phyloP scores from a whole-genome alignment of 23 tunicate species.

The Halocynthia roretzi region DNA sequence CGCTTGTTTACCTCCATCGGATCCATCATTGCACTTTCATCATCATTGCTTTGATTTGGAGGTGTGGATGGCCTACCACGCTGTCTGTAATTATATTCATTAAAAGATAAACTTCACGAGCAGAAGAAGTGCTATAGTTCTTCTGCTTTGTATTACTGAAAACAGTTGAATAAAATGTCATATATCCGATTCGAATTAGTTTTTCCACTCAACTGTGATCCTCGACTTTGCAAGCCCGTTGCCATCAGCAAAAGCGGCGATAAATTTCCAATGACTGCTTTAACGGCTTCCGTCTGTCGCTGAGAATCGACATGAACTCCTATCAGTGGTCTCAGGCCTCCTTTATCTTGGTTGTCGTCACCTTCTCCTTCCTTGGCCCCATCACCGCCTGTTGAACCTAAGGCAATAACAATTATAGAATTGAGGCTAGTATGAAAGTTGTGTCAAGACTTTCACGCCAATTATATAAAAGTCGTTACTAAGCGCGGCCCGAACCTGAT shows the following conservation, averaged over 20 bases:
- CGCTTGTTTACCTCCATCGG: neutral
- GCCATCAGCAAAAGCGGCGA: constrained; percentile 64
- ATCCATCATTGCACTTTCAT: neutral
- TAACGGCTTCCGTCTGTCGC: constrained; percentile 46
- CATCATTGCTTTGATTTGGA: too few species aligned
- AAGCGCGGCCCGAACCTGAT: constrained; percentile 8
- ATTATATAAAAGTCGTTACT: too few species aligned
- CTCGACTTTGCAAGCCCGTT: constrained; percentile 40
- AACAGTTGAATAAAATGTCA: too few species aligned
- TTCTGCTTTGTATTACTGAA: too few species aligned
- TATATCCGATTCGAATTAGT: too few species aligned
- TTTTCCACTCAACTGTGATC: neutral
- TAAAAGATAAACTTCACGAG: too few species aligned
- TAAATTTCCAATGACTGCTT: constrained; percentile 39
- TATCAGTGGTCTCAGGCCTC: constrained; percentile 16
- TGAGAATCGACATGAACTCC: constrained; percentile 27
- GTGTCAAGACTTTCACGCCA: too few species aligned
- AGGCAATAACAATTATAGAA: too few species aligned
- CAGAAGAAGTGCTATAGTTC: too few species aligned
- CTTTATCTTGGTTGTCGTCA: constrained; percentile 20
- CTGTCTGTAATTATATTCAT: too few species aligned
- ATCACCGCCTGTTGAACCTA: neutral
- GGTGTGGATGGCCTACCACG: too few species aligned
- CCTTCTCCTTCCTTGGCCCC: constrained; percentile 27
- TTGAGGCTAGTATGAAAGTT: too few species aligned